Conservation (phyloP, 2,888 invertebrate genomes). For the Agrochola macilenta region DNA sequence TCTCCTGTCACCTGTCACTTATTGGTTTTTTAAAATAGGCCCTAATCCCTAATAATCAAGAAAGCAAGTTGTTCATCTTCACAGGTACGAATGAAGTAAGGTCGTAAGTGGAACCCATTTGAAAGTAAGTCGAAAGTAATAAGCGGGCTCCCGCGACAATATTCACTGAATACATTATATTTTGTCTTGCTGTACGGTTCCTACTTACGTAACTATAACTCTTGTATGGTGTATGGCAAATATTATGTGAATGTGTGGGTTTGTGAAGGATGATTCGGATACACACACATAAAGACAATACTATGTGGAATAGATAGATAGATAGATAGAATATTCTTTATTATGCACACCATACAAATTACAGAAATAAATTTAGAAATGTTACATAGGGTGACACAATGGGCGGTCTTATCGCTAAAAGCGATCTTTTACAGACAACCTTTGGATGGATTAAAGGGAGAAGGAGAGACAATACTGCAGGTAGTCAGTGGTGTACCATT, state of each 20-base stretch:
- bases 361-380: too few species aligned
- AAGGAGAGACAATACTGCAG: too few species aligned
- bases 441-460: too few species aligned
- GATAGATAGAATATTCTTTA: too few species aligned
- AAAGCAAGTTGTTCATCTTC: background rate
- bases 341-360: too few species aligned
- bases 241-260: slow-evolving; percentile 14
- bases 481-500: too few species aligned
- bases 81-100: slow-evolving; percentile 9
- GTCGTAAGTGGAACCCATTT: slow-evolving; percentile 65
- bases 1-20: background rate
- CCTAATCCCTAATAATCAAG: too few species aligned
- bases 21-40: background rate
- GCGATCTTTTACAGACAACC: too few species aligned
- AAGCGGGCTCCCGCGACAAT: slow-evolving; percentile 84
- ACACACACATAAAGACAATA: background rate
- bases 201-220: slow-evolving; percentile 47
- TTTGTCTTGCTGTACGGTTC: slow-evolving; percentile 66
- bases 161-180: slow-evolving; percentile 88
- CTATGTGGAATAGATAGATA: too few species aligned
- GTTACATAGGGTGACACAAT: too few species aligned
- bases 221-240: slow-evolving; percentile 11
- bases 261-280: background rate
- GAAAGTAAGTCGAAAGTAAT: slow-evolving; percentile 88
- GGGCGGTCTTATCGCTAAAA: too few species aligned